Evolutionary conservation across 2,888 invertebrate genomes (phyloP).

Genomic region (Keiferia lycopersicella): DNA sequence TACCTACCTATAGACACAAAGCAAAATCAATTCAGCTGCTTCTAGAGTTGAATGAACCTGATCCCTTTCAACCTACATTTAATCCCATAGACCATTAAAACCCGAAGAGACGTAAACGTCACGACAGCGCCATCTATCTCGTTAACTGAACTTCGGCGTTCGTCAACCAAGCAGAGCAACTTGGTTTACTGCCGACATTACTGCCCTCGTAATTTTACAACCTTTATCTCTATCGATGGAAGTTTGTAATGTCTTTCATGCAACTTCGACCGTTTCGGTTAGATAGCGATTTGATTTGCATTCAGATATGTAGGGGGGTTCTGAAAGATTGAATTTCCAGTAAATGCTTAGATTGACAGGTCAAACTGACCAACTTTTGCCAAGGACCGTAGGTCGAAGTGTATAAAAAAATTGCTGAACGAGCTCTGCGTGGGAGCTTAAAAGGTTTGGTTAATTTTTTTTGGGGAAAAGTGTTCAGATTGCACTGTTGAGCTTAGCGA

Average conservation of each 20-base stretch:
- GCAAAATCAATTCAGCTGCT: neutral
- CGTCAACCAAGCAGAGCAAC: too few relatives aligned
- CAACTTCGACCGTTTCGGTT: constrained; percentile 35
- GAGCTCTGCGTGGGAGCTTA: too few relatives aligned
- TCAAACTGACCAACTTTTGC: too few relatives aligned
- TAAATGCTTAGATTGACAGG: too few relatives aligned
- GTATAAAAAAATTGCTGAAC: too few relatives aligned
- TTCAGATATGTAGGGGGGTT: too few relatives aligned
- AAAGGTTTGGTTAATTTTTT: too few relatives aligned
- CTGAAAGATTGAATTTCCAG: too few relatives aligned
- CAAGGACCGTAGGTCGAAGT: too few relatives aligned
- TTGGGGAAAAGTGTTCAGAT: too few relatives aligned
- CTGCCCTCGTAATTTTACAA: constrained; percentile 71
- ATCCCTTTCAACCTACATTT: neutral
- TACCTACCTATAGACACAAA: neutral
- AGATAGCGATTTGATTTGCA: constrained; percentile 22
- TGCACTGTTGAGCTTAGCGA: too few relatives aligned
- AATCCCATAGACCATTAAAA: constrained; percentile 7
- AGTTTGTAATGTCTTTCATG: constrained; percentile 49
- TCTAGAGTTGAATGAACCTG: neutral
- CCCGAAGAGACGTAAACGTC: constrained; percentile 22
- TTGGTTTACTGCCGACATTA: constrained; percentile 58
- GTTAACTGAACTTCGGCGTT: constrained; percentile 52
- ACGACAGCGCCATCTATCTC: constrained; percentile 36
- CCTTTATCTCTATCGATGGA: constrained; percentile 72